Conservation (phyloP, 2,888 invertebrate species). For the Hirtodrosophila histrioides region DNA sequence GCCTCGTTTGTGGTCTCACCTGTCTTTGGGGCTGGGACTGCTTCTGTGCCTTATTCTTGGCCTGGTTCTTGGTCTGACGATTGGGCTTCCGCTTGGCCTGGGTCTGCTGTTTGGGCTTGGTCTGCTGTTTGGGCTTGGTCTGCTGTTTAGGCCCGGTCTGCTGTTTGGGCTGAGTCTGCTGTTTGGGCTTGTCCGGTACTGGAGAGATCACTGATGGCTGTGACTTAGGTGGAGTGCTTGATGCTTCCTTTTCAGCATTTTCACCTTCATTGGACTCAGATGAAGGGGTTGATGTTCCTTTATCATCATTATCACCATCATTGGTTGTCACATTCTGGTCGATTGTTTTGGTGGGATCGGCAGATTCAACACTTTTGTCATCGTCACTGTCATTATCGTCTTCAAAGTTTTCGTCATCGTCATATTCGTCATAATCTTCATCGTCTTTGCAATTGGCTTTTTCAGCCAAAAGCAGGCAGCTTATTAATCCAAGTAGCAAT, state of each 20-base stretch:
- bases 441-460: not conserved
- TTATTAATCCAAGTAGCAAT: slow-evolving; percentile 11
- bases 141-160: not conserved
- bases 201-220: not conserved
- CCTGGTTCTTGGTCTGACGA: not conserved
- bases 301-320: not conserved
- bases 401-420: not conserved
- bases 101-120: not conserved
- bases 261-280: not conserved
- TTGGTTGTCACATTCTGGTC: too few relatives aligned
- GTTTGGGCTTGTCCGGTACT: not conserved
- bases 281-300: not conserved
- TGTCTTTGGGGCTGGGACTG: not conserved
- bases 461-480: slow-evolving; percentile 8
- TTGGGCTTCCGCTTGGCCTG: not conserved
- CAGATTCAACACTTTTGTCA: too few relatives aligned
- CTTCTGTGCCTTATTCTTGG: not conserved
- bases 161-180: not conserved
- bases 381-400: not conserved
- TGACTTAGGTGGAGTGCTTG: not conserved
- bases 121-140: not conserved
- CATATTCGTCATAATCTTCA: not conserved
- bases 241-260: not conserved
- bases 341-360: too few relatives aligned
- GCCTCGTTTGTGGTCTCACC: not conserved